Conservation (phyloP, 92 coral and sea anemone genomes). For the Epizoanthus stellaris region DNA sequence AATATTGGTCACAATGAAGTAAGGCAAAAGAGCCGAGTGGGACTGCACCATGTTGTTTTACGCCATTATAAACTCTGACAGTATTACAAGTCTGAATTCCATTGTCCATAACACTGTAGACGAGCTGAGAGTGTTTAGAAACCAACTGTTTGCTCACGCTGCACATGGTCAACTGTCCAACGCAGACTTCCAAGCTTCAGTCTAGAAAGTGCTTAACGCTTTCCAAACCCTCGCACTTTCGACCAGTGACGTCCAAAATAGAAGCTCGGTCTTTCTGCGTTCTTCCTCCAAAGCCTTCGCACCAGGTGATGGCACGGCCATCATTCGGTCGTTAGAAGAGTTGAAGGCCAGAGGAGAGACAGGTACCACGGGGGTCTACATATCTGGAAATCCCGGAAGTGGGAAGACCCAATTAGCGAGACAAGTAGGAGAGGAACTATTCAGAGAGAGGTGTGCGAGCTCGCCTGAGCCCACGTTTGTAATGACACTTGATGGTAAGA, state of each 20-base stretch:
- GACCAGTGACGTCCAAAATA: not conserved
- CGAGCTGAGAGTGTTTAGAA: constrained; percentile 4
- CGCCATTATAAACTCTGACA: constrained; percentile 46
- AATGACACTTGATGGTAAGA: constrained; percentile 48
- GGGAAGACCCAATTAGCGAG: constrained; percentile 44
- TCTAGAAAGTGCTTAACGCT: not conserved
- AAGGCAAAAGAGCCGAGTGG: constrained; percentile 39
- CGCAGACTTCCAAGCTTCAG: not conserved
- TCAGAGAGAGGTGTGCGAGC: not conserved
- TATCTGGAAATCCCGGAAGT: constrained; percentile 54
- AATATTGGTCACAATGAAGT: not conserved
- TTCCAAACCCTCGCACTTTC: not conserved
- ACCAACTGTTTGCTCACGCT: not conserved
- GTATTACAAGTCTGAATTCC: constrained; percentile 17
- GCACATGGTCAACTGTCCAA: not conserved
- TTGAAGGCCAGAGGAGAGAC: not conserved
- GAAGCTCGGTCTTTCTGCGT: constrained; percentile 1
- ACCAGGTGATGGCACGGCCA: not conserved
- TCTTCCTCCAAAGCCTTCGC: constrained; percentile 22
- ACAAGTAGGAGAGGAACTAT: constrained; percentile 1
- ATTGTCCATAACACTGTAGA: not conserved
- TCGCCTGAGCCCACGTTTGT: not conserved
- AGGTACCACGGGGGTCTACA: constrained; percentile 29
- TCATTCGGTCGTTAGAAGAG: constrained; percentile 1
- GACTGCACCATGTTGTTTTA: constrained; percentile 51